Evolutionary conservation across 2,888 invertebrate genomes (phyloP).

Genomic region (Hypomecis punctinalis): DNA sequence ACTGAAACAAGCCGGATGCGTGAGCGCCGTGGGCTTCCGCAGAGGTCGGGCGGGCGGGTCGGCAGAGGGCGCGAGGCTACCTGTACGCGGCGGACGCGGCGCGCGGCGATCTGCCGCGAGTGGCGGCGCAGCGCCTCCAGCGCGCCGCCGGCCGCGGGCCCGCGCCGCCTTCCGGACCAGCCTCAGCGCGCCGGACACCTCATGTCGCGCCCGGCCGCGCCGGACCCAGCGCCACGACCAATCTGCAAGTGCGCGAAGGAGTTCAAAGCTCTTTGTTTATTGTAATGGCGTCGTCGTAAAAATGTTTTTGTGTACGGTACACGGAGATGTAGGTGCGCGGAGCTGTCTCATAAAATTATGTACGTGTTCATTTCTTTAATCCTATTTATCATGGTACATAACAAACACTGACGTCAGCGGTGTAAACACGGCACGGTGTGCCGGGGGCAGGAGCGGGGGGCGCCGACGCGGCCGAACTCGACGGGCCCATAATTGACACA

Average conservation of each 20-base stretch:
- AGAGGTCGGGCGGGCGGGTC: conserved; percentile 46
- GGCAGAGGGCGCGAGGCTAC: conserved; percentile 76
- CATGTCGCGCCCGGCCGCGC: neutral
- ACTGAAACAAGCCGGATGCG: conserved; percentile 67
- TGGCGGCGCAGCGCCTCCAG: conserved; percentile 93
- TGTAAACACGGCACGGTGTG: neutral
- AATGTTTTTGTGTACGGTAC: conserved; percentile 46
- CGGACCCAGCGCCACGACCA: conserved; percentile 4
- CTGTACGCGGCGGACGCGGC: conserved; percentile 92
- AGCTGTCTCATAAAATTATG: conserved; percentile 46
- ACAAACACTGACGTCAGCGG: conserved; percentile 1
- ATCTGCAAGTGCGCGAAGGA: conserved; percentile 46
- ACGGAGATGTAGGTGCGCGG: conserved; percentile 33
- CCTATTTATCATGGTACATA: conserved; percentile 11
- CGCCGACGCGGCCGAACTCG: neutral
- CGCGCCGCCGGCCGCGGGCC: conserved; percentile 49
- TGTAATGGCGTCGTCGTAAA: conserved; percentile 65
- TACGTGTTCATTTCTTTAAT: conserved; percentile 41
- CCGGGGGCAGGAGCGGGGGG: neutral
- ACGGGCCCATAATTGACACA: conserved; percentile 4
- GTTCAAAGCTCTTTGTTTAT: conserved; percentile 60
- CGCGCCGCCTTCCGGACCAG: neutral
- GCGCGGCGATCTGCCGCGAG: conserved; percentile 94
- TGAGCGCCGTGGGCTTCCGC: conserved; percentile 26
- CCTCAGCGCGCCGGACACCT: conserved; percentile 2